Conservation (phyloP, 2,888 invertebrate genomes). For the Plebejus argus region DNA sequence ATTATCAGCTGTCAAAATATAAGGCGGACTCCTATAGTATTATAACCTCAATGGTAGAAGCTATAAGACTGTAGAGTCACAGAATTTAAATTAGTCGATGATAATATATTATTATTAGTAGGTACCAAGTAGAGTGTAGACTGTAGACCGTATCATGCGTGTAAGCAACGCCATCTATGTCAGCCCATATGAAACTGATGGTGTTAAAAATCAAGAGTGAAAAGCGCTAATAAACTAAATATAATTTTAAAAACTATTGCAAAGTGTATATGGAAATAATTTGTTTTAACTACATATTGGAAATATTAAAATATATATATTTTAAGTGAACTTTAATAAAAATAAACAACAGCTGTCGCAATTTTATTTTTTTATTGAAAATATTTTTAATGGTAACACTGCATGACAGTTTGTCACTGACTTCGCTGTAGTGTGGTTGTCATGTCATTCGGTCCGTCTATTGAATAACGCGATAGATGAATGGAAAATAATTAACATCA, state of each 20-base stretch:
- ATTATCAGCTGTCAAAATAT: too few relatives aligned
- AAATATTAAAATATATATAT: background rate
- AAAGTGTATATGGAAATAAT: background rate
- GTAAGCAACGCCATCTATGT: slow-evolving; percentile 20
- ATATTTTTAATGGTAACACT: slow-evolving; percentile 45
- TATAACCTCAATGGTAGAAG: too few relatives aligned
- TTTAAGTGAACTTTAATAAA: too few relatives aligned
- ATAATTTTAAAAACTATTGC: background rate
- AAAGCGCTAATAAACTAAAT: background rate
- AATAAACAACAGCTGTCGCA: slow-evolving; percentile 15
- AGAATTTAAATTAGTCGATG: too few relatives aligned
- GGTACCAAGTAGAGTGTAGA: too few relatives aligned
- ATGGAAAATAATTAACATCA: slow-evolving; percentile 73
- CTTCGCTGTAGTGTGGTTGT: slow-evolving; percentile 77
- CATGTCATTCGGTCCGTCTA: slow-evolving; percentile 77
- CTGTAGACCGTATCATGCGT: too few relatives aligned
- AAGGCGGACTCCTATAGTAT: too few relatives aligned
- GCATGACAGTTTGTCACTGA: slow-evolving; percentile 77
- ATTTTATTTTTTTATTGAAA: background rate
- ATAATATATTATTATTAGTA: too few relatives aligned
- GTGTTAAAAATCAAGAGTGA: background rate
- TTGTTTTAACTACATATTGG: too few relatives aligned
- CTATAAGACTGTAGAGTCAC: too few relatives aligned
- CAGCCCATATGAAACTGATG: background rate
- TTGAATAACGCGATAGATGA: slow-evolving; percentile 73